phyloP scores from a whole-genome alignment of 2,113 vertebrate species.

The Limnothrissa miodon region DNA sequence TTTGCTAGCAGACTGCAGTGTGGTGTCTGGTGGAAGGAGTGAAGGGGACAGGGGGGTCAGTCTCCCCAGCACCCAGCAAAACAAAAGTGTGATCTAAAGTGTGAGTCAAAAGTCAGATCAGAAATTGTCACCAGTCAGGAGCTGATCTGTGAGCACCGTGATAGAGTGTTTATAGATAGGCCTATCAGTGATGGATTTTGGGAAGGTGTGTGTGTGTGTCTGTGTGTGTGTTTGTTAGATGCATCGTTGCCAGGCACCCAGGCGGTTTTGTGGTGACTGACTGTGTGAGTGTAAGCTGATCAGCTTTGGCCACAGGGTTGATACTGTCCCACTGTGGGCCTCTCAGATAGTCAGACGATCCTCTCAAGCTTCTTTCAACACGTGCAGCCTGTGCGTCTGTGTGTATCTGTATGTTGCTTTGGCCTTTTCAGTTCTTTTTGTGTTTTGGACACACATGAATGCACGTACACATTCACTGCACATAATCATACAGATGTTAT shows the following conservation, averaged over 20 bases:
- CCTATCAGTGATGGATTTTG: neutral
- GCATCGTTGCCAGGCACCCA: neutral
- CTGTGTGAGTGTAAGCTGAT: conserved; percentile 8
- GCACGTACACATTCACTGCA: neutral
- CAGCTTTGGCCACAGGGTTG: neutral
- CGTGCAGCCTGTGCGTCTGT: neutral
- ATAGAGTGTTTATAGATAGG: neutral
- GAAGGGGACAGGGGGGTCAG: neutral
- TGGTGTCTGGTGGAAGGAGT: neutral
- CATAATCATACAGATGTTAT: neutral
- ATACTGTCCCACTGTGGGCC: neutral
- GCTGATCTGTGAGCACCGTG: neutral
- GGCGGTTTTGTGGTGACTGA: neutral
- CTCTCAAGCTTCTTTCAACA: neutral
- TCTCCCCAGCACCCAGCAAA: neutral
- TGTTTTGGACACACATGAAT: neutral
- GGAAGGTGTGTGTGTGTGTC: neutral
- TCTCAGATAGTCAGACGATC: neutral
- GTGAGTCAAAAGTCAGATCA: neutral
- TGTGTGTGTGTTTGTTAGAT: neutral
- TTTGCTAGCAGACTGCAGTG: neutral
- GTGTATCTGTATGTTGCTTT: neutral
- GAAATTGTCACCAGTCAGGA: neutral
- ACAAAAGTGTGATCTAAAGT: neutral
- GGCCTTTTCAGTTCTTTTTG: neutral